Evolutionary conservation across 2,797 vertebrate genomes (phyloP), one percentile per base, ranked within the genome.

Genomic region (Pipistrellus pygmaeus): DNA sequence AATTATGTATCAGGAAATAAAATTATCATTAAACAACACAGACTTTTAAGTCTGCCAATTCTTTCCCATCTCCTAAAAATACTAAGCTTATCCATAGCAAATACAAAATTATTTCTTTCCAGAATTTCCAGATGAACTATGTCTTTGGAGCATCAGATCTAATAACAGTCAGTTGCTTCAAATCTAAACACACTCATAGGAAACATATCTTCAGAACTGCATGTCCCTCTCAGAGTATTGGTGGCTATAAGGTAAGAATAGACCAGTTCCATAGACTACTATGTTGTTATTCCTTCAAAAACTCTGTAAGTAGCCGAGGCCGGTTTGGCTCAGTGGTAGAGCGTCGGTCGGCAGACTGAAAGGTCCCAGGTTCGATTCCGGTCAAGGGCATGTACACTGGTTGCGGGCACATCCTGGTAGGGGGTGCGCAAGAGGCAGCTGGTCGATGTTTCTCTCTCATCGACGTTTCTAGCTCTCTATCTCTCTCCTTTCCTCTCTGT

Each of bases 111-210:
- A 60, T 35, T 85, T 94, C 85, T 86, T 91, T 89, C n/a, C 38
- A 96, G 13, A 90, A 94, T 51, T 78, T 84, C 92, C 66, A 86
- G 27, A 89, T 80, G 38, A 96, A 77, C 66, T 51, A 76, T 18
- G 25, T 68, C 85, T 93, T 41, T 51, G 48, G 32, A 91, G 73
- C 27, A 94, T 62, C 41, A 91, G 51, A 77, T 84, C 57, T 73
- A 68, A n/a, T 89, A 23, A 84, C 1, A n/a, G 30, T 51, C 53
- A 81, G 30, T 51, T 85, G 46, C 51, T 85, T 86, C 60, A 81
- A 60, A 85, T 25, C n/a, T 91, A 15, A 92, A 94, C 93, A 69
- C 69, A 44, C 64, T 91, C 76, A 17, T 32, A 66, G 25, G 68
- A 78, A 85, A 72, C 21, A 10, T 21, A 9, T 44, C 51, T 72